Conservation (phyloP, 2,113 vertebrate genomes). For the Paratilapia polleni region DNA sequence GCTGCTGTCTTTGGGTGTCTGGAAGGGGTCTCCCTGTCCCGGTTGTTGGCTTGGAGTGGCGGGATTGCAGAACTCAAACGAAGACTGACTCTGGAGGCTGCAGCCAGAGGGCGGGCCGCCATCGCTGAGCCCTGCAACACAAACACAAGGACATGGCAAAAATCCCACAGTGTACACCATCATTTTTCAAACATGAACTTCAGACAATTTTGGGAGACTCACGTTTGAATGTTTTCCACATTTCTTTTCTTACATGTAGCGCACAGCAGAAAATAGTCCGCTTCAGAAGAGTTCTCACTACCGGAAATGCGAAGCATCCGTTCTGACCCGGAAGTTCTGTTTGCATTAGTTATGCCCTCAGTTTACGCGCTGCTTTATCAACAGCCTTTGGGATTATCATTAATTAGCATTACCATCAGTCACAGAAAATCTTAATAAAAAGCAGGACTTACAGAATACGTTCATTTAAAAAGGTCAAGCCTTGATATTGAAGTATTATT, state of each 20-base stretch:
- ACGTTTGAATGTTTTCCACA: not conserved
- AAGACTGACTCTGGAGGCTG: conserved; percentile 78
- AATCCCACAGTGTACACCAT: too few relatives aligned
- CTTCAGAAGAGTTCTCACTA: not conserved
- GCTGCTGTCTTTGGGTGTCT: conserved; percentile 80
- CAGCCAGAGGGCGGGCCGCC: conserved; percentile 61
- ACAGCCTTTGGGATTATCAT: too few relatives aligned
- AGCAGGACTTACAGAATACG: not conserved
- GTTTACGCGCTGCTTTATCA: too few relatives aligned
- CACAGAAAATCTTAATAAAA: too few relatives aligned
- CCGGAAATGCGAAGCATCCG: not conserved
- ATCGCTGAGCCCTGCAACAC: conserved; percentile 74
- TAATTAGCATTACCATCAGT: too few relatives aligned
- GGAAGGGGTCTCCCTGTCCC: conserved; percentile 77
- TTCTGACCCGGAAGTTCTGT: too few relatives aligned
- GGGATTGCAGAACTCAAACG: conserved; percentile 84
- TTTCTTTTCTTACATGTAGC: not conserved
- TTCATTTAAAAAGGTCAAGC: not conserved
- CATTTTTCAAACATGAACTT: too few relatives aligned
- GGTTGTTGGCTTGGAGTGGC: conserved; percentile 79
- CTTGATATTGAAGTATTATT: not conserved
- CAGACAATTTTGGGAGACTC: too few relatives aligned
- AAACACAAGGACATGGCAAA: not conserved
- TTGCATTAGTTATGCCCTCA: too few relatives aligned
- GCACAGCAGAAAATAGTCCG: not conserved